Base-by-base conservation (phyloP, 2,888 invertebrate species). In the Arrhopalites spinosus region DNA sequence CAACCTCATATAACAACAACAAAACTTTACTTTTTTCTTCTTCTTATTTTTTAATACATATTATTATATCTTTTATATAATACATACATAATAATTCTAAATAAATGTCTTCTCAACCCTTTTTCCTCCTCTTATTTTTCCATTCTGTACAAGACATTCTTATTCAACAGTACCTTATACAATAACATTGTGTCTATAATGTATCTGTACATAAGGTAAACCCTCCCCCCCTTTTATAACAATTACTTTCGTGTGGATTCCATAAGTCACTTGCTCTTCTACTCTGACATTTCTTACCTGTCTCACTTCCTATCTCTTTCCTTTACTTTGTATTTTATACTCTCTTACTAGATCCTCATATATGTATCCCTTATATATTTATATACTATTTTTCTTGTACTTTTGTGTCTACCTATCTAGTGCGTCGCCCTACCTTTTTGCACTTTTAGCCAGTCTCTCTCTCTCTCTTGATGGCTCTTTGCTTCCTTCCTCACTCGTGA, bases 301-400 rank as follows among this genome's bases (percentile, higher is more conserved):
- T 75, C 78, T 76, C 74, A 72, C 66, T 66, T 73, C 63, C 75
- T 43, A 23, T 67, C 25, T 66, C 23, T 36, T 69, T 68, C 81
- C 81, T 82, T 82, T 81, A 80, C 80, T 82, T 82, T 80, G 78
- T 81, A 80, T 82, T 81, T 82, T 80, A 81, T 80, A 81, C 83
- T 83, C 81, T 81, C 79, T n/a, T 23, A 63, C 59, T 72, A 78
- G 1, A 13, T 64, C 64, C 8, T 23, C 63, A 3, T 27, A 3
- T 5, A 17, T 23, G n/a, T 27, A 5, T 15, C 27, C 63, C 23
- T 15, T 23, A 27, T 27, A 63, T 15, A 7, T 36, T 36, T 11
- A 3, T 36, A 36, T 11, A 36, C 36, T 36, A 36, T 36, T 11
- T 36, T 11, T 36, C 36, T 36, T 11, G 36, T n/a, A n/a, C n/a